Conservation (phyloP, 2,113 vertebrate species). For the Ancistrus triradiatus region DNA sequence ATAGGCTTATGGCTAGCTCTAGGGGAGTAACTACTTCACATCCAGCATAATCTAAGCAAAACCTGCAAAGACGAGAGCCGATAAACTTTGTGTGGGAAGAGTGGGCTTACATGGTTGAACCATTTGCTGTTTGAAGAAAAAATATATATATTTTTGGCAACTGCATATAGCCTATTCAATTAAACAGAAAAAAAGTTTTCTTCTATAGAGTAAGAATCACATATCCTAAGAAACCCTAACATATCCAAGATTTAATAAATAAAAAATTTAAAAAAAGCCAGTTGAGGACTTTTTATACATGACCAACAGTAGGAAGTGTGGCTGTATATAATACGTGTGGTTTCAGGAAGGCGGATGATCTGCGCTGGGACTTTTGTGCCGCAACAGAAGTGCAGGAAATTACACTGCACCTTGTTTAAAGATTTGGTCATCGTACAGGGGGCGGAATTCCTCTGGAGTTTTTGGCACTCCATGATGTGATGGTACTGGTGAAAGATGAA, state of each 20-base stretch:
- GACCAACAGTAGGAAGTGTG: slow-evolving; percentile 7
- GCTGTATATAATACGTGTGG: no score
- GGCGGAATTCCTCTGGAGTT: background rate
- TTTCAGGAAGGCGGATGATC: background rate
- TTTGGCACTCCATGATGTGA: background rate
- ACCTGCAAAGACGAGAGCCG: background rate
- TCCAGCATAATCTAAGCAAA: background rate
- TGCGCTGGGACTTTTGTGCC: slow-evolving; percentile 9
- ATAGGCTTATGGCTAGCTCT: slow-evolving; percentile 26
- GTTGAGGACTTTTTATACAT: background rate
- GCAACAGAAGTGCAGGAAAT: slow-evolving; percentile 29
- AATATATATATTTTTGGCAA: no score
- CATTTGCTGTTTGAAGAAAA: no score
- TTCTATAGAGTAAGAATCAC: no score
- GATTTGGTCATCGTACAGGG: background rate
- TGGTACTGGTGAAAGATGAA: background rate
- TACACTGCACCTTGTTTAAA: slow-evolving; percentile 30
- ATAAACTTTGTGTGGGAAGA: no score
- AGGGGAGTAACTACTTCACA: slow-evolving; percentile 24
- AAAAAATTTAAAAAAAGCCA: background rate
- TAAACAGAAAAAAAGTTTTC: no score
- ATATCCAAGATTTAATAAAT: no score
- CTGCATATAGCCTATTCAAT: no score
- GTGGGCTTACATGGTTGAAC: no score
- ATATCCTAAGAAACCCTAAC: no score